A percentile compares a stretch with the other conserved stretches of the same genome.
phyloP scores from a whole-genome alignment of 2,888 invertebrate genomes.

The Idaea straminata region DNA sequence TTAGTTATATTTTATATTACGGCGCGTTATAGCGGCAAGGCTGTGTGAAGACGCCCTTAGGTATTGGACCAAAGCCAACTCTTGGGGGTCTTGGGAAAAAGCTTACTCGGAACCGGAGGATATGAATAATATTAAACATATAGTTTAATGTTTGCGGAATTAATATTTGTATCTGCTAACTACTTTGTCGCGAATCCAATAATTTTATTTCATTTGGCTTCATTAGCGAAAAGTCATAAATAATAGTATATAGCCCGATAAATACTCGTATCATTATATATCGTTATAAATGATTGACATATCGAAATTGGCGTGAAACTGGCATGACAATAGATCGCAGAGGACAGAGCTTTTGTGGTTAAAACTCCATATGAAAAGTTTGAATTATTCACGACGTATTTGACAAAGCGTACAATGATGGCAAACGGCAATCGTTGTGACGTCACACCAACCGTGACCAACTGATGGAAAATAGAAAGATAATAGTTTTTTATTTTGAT shows the following conservation, averaged over 20 bases:
- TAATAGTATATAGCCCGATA: background rate
- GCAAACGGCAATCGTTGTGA: background rate
- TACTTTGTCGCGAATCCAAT: slow-evolving; percentile 11
- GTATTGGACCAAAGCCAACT: slow-evolving; percentile 16
- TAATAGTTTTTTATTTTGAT: too few relatives aligned
- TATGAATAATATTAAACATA: slow-evolving; percentile 12
- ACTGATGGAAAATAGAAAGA: background rate
- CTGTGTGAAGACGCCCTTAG: slow-evolving; percentile 13
- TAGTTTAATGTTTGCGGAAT: slow-evolving; percentile 19
- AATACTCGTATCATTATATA: background rate
- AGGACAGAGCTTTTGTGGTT: background rate
- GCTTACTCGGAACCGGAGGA: slow-evolving; percentile 11
- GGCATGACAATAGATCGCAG: background rate
- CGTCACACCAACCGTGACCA: background rate
- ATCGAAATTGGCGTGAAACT: background rate
- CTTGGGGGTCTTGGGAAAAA: slow-evolving; percentile 12
- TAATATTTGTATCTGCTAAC: slow-evolving; percentile 10
- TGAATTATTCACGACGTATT: background rate
- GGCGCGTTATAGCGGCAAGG: slow-evolving; percentile 10
- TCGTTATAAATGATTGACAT: background rate
- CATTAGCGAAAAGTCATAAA: background rate
- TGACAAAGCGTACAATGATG: background rate
- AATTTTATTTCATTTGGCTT: slow-evolving; percentile 4
- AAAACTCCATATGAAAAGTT: background rate
- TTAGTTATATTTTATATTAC: slow-evolving; percentile 11